Base-by-base conservation (phyloP, 2,888 invertebrate genomes). In the Eustalomyia histrio region DNA sequence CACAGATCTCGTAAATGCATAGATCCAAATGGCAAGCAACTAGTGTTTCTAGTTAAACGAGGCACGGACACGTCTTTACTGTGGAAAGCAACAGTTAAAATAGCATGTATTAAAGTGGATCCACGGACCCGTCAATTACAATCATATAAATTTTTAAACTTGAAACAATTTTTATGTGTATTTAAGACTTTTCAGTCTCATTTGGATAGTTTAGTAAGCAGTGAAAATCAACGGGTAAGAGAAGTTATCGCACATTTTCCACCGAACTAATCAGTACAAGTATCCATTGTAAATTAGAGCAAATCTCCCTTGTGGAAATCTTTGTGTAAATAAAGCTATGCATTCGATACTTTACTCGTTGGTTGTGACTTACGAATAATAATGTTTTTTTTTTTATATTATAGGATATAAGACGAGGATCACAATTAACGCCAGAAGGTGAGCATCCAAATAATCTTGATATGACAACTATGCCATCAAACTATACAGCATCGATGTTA, bases 1-100 rank as follows among this genome's bases (percentile, higher is more conserved):
- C 47, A 2, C 83, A 94, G 94, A 76, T 93, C 93, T 0, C 91
- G 92, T 79, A 92, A 92, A 84, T 93, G 93, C 84, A 91, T 92
- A 79, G 93, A 94, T 88, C 88, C 91, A 5, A 91, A 92, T 84
- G 94, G 94, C 0, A 93, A 93, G 85, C 93, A 93, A 86, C 88
- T 94, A 33, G 88, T 94, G 50, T 95, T 95, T 90, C 92, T 93
- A 58, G 92, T 95, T 1, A 93, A 94, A 86, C 92, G 92, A 82
- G 94, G 94, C 3, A 92, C 93, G 4, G 94, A 94, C 86, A 90
- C 92, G 0, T 92, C 93, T 0, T 86, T 94, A 24, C 90, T 94
- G 43, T 95, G 95, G 95, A 94, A 94, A 87, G 93, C 93, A 0
- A 94, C 93, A 1, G 93, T 94, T 0, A 91, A 93, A 87, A 93